phyloP scores from a whole-genome alignment of 2,113 vertebrate genomes.

The Malurus cyaneus region DNA sequence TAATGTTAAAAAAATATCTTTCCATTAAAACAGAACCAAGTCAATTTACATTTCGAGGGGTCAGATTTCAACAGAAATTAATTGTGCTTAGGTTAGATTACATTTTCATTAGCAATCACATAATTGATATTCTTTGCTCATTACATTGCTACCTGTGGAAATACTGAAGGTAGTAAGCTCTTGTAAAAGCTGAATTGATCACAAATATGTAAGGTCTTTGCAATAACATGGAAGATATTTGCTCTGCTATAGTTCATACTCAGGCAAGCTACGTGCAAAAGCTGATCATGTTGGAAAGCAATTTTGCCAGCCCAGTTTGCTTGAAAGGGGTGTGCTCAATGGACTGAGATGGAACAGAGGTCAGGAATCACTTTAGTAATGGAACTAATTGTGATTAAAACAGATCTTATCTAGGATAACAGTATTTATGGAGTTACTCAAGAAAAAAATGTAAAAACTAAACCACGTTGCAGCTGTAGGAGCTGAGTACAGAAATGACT shows the following conservation, averaged over 20 bases:
- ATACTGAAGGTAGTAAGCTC: not conserved
- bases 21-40: conserved; percentile 21
- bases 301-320: not conserved
- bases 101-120: conserved; percentile 44
- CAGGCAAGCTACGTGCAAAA: not conserved
- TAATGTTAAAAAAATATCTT: not conserved
- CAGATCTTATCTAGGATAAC: not conserved
- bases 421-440: not conserved
- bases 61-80: conserved; percentile 49
- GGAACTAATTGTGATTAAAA: not conserved
- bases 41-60: conserved; percentile 35
- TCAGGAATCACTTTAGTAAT: not conserved
- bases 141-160: conserved; percentile 32
- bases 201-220: not conserved
- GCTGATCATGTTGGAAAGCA: not conserved
- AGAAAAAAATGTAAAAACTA: not conserved
- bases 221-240: not conserved
- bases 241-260: not conserved
- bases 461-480: not conserved
- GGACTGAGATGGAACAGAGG: not conserved
- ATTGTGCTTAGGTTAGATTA: conserved; percentile 29
- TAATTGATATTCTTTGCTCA: conserved; percentile 35
- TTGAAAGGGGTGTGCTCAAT: not conserved
- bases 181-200: not conserved
- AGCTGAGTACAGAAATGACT: not conserved